A percentile compares a stretch with the other conserved stretches of the same genome.
Evolutionary conservation across 2,888 invertebrate species (phyloP).

Genomic region (Gasteruption jaculator): DNA sequence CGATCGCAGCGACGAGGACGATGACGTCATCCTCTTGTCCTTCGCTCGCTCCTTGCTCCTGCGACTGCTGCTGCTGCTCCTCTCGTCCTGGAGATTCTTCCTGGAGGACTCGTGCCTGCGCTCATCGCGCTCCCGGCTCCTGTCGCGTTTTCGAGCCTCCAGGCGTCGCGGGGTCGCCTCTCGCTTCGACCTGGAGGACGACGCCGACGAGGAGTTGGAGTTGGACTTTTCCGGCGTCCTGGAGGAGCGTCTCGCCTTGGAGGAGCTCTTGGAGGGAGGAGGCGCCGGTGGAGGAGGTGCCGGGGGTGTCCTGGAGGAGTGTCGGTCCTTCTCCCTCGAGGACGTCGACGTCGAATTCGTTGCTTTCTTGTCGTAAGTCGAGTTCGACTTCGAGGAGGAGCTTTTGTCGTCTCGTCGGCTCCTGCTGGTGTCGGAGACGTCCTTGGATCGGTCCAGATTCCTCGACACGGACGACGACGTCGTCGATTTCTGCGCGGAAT

Average conservation of each 20-base stretch:
- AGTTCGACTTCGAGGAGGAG: conserved; percentile 35
- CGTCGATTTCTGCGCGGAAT: conserved; percentile 16
- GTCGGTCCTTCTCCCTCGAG: conserved; percentile 45
- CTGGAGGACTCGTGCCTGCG: conserved; percentile 31
- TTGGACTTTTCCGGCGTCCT: conserved; percentile 44
- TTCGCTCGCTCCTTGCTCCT: conserved; percentile 59
- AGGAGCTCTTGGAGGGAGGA: conserved; percentile 25
- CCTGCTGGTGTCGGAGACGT: conserved; percentile 30
- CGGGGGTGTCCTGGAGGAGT: conserved; percentile 45
- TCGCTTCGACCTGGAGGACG: conserved; percentile 36
- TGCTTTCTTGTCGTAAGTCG: conserved; percentile 38
- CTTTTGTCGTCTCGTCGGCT: conserved; percentile 38
- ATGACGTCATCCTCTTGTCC: conserved; percentile 52
- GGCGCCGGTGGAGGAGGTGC: conserved; percentile 38
- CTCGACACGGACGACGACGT: conserved; percentile 21
- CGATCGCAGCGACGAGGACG: too few species aligned
- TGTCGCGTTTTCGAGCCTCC: conserved; percentile 40
- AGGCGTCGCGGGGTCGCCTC: conserved; percentile 35
- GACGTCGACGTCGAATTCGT: too few species aligned
- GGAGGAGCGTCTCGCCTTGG: conserved; percentile 37
- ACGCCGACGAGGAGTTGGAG: too few species aligned
- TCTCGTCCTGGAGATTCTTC: conserved; percentile 28
- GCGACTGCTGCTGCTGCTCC: conserved; percentile 54
- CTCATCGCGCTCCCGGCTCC: conserved; percentile 42
- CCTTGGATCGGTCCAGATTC: conserved; percentile 28